Conservation (phyloP, 2,888 invertebrate species). For the Tromatobia lineatoria region DNA sequence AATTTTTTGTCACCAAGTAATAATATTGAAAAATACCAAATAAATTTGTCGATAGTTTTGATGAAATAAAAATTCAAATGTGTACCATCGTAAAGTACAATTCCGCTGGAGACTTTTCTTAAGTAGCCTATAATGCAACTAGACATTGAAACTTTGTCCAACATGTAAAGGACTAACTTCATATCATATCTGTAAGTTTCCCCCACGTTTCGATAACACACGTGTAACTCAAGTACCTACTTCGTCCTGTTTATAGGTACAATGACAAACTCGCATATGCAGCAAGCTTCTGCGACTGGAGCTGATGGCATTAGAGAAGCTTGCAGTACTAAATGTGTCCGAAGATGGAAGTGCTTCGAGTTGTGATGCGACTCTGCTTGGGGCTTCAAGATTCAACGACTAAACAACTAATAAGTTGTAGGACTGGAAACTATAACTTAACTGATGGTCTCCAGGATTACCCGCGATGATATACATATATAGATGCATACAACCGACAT, state of each 20-base stretch:
- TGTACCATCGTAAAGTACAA: background rate
- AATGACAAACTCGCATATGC: background rate
- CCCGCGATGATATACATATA: background rate
- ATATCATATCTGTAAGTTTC: constrained; percentile 5
- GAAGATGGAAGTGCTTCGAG: background rate
- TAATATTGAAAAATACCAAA: too few relatives aligned
- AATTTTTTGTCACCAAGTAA: too few relatives aligned
- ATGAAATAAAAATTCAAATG: background rate
- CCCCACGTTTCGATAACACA: constrained; percentile 26
- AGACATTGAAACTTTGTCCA: background rate
- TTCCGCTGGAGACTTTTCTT: background rate
- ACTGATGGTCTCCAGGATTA: background rate
- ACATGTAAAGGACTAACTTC: background rate
- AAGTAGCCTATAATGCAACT: background rate
- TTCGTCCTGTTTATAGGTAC: background rate
- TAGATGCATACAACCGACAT: background rate
- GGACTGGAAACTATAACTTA: constrained; percentile 1
- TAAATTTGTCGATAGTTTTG: too few relatives aligned
- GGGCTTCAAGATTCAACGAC: constrained; percentile 6
- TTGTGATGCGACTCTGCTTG: background rate
- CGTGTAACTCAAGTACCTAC: background rate
- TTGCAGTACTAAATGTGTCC: background rate
- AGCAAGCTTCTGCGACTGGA: background rate
- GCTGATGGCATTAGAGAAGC: constrained; percentile 1
- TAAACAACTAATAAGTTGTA: background rate